Base-by-base conservation (phyloP, 2,113 vertebrate genomes). In the Podarcis raffonei region DNA sequence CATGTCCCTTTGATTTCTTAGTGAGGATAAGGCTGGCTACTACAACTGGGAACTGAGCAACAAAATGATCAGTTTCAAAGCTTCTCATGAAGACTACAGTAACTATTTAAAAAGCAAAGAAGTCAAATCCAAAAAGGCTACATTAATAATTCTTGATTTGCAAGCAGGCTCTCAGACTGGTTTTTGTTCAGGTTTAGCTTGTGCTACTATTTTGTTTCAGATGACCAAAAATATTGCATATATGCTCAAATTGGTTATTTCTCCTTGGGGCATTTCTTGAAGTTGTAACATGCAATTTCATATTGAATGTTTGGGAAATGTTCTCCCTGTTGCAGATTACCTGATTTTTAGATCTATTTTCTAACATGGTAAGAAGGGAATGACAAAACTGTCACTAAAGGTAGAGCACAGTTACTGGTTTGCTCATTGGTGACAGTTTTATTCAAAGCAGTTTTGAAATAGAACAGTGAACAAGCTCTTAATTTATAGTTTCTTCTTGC, bases 1-100 rank as follows among this genome's bases (percentile, higher is more conserved):
- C 39, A 42, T 83, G 77, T 90, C 65, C 88, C 87, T 90, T 90
- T 25, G 69, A 23, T 27, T 68, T 79, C 76, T 92, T 25, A 22
- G 16, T 93, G 92, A 69, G 53, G 89, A 53, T 79, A 93, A 85
- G 87, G 11, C 93, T 87, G 88, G 89, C 87, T 5, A 84, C 88
- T 89, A 75, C 90, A 86, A 3, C 81, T 81, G 35, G 6, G 20
- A 48, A 80, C 85, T 92, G 77, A 92, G 93, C 53, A 93, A 91
- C 90, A 91, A 91, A 82, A 91, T 0, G 65, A 5, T 79, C 7
- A 3, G 48, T 53, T 53, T 53, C 90, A 92, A 48, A 4, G 22
- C 72, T 85, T 88, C 9, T 16, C 4, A 30, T 5, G 13, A 72
- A 72, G 71, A 32, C 32, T 16, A 18, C n/a, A 18, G 4, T 72